Evolutionary conservation across 1,140 invertebrate genomes (phyloP).

Genomic region (Drosophila bipectinata): DNA sequence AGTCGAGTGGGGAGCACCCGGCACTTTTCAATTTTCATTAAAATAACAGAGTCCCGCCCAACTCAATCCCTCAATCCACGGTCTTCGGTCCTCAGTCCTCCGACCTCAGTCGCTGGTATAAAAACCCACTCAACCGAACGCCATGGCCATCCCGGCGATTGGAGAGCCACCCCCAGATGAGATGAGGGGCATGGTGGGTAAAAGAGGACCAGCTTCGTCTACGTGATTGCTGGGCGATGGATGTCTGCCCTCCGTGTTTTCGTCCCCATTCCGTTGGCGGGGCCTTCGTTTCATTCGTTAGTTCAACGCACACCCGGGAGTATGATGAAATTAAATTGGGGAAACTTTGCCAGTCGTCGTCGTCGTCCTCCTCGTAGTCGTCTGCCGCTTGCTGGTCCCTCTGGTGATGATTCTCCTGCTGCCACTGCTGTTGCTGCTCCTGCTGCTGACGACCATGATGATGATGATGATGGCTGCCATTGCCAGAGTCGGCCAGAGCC

Average conservation of each 20-base stretch:
- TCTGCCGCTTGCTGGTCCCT: slow-evolving; percentile 33
- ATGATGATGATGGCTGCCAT: slow-evolving; percentile 72
- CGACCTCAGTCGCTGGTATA: slow-evolving; percentile 7
- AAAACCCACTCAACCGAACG: slow-evolving; percentile 3
- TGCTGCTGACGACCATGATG: slow-evolving; percentile 23
- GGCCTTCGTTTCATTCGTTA: slow-evolving; percentile 72
- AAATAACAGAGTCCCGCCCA: slow-evolving; percentile 76
- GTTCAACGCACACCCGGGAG: slow-evolving; percentile 78
- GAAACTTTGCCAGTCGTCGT: slow-evolving; percentile 73
- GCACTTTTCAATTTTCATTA: slow-evolving; percentile 84
- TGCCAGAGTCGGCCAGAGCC: slow-evolving; percentile 56
- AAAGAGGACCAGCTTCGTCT: slow-evolving; percentile 44
- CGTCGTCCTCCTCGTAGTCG: slow-evolving; percentile 28
- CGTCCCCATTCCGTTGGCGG: slow-evolving; percentile 22
- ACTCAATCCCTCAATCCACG: slow-evolving; percentile 9
- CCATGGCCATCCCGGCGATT: slow-evolving; percentile 26
- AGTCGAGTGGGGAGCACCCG: slow-evolving; percentile 31
- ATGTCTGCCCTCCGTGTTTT: slow-evolving; percentile 48
- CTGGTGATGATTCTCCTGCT: slow-evolving; percentile 13
- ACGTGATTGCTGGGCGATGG: slow-evolving; percentile 72
- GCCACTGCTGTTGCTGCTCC: not conserved
- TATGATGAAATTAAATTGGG: slow-evolving; percentile 84
- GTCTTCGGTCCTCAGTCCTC: slow-evolving; percentile 13
- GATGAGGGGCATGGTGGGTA: not conserved
- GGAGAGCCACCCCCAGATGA: slow-evolving; percentile 52